Percentiles rank a stretch among this genome's conserved stretches.
These are phyloP conservation scores for Perccottus glenii DNA, from an alignment of 2,113 vertebrate genomes.

Conservation along the genomic window DNA sequence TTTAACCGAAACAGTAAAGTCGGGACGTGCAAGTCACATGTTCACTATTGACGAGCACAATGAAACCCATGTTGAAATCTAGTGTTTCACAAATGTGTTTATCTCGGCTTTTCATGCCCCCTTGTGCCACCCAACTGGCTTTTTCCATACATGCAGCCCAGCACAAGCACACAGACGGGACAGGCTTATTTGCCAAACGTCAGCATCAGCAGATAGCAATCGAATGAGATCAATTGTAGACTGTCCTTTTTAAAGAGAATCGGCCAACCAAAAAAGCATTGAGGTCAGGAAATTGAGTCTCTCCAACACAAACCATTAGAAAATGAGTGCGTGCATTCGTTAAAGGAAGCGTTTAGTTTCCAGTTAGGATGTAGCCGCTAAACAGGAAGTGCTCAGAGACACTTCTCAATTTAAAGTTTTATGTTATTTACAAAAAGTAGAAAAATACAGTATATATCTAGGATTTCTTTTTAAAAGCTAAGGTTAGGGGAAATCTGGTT, in stretches of 20 bases:
- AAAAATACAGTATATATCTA: background rate
- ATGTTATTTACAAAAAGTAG: background rate
- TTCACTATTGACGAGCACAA: background rate
- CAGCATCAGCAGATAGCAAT: conserved; percentile 51
- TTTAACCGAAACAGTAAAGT: too few relatives aligned
- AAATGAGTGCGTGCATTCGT: too few relatives aligned
- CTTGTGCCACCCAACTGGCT: background rate
- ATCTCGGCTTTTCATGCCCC: background rate
- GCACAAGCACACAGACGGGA: background rate
- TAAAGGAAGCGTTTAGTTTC: too few relatives aligned
- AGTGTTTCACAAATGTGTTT: background rate
- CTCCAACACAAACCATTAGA: background rate
- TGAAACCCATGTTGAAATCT: background rate
- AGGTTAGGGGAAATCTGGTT: background rate
- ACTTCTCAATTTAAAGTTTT: too few relatives aligned
- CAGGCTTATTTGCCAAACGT: conserved; percentile 1
- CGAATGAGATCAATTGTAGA: conserved; percentile 41
- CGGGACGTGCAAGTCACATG: background rate
- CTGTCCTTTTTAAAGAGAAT: conserved; percentile 20
- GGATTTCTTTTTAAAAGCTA: background rate
- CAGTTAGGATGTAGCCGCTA: too few relatives aligned
- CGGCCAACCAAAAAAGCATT: conserved; percentile 17
- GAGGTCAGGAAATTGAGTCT: conserved; percentile 22
- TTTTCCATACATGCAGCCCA: background rate
- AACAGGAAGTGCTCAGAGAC: too few relatives aligned